phyloP scores from a whole-genome alignment of 2,113 vertebrate species.

The Abramis brama region DNA sequence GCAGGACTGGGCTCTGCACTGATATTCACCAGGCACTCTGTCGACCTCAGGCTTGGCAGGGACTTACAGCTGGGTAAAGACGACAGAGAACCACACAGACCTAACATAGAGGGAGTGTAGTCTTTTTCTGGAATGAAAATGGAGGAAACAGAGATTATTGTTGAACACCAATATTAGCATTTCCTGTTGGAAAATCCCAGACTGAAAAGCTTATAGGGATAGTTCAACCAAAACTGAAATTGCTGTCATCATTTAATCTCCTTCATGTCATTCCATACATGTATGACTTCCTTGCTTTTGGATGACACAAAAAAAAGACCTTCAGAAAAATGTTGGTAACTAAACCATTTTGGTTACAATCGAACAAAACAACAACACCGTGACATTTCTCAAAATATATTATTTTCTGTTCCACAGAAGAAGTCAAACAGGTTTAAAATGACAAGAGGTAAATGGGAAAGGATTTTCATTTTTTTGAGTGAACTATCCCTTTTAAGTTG shows the following conservation, averaged over 20 bases:
- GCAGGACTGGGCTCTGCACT: constrained; percentile 92
- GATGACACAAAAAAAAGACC: too few species aligned
- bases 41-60: constrained; percentile 94
- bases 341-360: too few species aligned
- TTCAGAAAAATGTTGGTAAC: too few species aligned
- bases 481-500: not conserved
- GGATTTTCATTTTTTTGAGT: too few species aligned
- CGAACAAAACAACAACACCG: too few species aligned
- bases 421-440: too few species aligned
- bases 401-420: too few species aligned
- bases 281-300: not conserved
- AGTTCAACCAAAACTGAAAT: not conserved
- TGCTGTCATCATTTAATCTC: too few species aligned
- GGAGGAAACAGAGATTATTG: not conserved
- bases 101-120: constrained; percentile 95
- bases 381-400: too few species aligned
- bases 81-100: constrained; percentile 91
- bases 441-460: too few species aligned
- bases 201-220: not conserved
- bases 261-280: not conserved
- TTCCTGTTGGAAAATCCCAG: not conserved
- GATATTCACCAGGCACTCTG: constrained; percentile 96
- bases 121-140: constrained; percentile 82
- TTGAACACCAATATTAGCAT: not conserved
- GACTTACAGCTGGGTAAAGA: constrained; percentile 96